These are phyloP conservation scores for Microplitis mediator DNA, from an alignment of 1,140 invertebrate genomes.

Conservation along the genomic window DNA sequence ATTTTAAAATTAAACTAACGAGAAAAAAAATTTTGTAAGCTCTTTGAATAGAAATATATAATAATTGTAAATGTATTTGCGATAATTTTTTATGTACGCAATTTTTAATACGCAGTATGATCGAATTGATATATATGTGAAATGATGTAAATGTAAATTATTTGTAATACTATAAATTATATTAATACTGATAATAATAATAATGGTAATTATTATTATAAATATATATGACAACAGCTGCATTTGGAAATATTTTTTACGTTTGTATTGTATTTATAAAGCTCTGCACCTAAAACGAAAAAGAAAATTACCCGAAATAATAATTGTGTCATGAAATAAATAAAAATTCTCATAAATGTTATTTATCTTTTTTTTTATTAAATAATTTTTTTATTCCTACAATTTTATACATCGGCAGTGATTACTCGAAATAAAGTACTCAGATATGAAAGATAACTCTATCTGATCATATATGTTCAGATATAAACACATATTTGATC, in stretches of 20 bases:
- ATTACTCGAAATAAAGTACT: background rate
- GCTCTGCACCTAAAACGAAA: conserved; percentile 46
- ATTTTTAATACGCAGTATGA: no score
- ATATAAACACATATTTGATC: no score
- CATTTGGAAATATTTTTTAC: conserved; percentile 54
- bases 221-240: conserved; percentile 39
- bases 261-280: conserved; percentile 57
- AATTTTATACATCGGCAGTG: background rate
- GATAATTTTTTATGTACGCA: no score
- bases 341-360: conserved; percentile 33
- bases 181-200: background rate
- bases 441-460: no score
- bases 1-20: no score
- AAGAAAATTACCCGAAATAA: conserved; percentile 43
- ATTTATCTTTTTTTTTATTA: background rate
- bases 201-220: conserved; percentile 33
- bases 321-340: conserved; percentile 48
- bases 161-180: no score
- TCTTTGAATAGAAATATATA: no score
- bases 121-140: no score
- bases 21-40: no score
- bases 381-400: background rate
- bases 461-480: no score
- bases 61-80: no score
- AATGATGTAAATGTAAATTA: background rate